phyloP scores from a whole-genome alignment of 2,797 vertebrate species.

The Cetoscarus ocellatus region DNA sequence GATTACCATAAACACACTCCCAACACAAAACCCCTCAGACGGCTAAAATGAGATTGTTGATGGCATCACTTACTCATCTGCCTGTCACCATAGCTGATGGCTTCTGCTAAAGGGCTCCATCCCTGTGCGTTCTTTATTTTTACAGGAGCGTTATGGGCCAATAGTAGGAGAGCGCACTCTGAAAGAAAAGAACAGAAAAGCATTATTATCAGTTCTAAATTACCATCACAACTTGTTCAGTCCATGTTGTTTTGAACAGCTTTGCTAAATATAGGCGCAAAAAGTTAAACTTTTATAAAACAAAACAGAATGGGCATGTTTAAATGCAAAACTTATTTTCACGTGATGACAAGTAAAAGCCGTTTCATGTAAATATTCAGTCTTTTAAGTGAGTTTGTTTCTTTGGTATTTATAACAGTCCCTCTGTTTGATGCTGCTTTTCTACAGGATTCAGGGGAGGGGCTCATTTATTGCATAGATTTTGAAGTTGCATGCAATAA shows the following conservation, averaged over 20 bases:
- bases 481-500: not conserved
- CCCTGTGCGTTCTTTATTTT: constrained; percentile 98
- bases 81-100: constrained; percentile 97
- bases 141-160: constrained; percentile 96
- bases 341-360: too few relatives aligned
- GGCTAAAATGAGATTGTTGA: not conserved
- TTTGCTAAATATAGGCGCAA: too few relatives aligned
- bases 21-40: not conserved
- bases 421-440: not conserved
- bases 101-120: constrained; percentile 97
- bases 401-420: too few relatives aligned
- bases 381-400: too few relatives aligned
- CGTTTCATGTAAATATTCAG: too few relatives aligned
- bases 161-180: constrained; percentile 96
- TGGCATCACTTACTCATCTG: constrained; percentile 91
- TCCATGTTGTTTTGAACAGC: too few relatives aligned
- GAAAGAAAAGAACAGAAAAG: constrained; percentile 50
- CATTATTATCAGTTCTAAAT: too few relatives aligned
- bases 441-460: too few relatives aligned
- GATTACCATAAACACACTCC: constrained; percentile 7
- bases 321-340: not conserved
- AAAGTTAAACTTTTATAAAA: too few relatives aligned
- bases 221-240: too few relatives aligned
- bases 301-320: too few relatives aligned
- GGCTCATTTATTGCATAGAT: too few relatives aligned